phyloP scores from a whole-genome alignment of 30 jellyfish, hydroid and myxozoan genomes.

The Aurelia sp. region DNA sequence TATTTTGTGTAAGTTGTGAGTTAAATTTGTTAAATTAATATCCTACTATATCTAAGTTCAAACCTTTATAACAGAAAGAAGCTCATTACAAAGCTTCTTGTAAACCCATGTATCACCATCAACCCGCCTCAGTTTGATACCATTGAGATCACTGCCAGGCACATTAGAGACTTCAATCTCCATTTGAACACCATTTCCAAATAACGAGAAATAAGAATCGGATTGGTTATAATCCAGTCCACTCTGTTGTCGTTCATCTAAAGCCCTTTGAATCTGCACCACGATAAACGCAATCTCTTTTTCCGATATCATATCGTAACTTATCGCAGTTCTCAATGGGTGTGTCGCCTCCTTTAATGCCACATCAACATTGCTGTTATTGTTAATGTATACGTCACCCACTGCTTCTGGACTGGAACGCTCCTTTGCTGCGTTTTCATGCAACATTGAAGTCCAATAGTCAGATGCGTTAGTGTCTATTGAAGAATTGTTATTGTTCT shows the following conservation, averaged over 20 bases:
- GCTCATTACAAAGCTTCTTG: conserved; percentile 83
- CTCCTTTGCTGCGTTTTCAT: conserved; percentile 42
- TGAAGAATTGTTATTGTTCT: conserved; percentile 30
- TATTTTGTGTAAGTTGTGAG: background rate
- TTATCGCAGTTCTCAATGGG: conserved; percentile 72
- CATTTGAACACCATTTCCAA: conserved; percentile 89
- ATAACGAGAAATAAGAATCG: conserved; percentile 86
- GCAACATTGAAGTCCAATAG: conserved; percentile 52
- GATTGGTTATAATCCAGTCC: conserved; percentile 81
- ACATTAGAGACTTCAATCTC: conserved; percentile 83
- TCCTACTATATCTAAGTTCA: conserved; percentile 42
- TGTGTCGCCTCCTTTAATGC: conserved; percentile 52
- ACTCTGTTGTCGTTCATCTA: conserved; percentile 71
- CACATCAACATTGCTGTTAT: conserved; percentile 10
- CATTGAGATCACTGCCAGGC: conserved; percentile 74
- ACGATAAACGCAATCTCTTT: conserved; percentile 72
- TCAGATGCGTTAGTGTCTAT: conserved; percentile 49
- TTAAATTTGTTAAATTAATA: conserved; percentile 22
- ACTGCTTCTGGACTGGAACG: background rate
- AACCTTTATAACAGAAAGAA: conserved; percentile 66
- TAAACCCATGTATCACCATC: conserved; percentile 96
- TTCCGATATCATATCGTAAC: conserved; percentile 79
- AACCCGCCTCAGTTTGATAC: conserved; percentile 79
- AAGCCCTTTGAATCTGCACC: conserved; percentile 70
- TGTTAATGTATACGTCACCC: conserved; percentile 13